Evolutionary conservation across 1,140 invertebrate species (phyloP).

Genomic region (Pectinophora gossypiella): DNA sequence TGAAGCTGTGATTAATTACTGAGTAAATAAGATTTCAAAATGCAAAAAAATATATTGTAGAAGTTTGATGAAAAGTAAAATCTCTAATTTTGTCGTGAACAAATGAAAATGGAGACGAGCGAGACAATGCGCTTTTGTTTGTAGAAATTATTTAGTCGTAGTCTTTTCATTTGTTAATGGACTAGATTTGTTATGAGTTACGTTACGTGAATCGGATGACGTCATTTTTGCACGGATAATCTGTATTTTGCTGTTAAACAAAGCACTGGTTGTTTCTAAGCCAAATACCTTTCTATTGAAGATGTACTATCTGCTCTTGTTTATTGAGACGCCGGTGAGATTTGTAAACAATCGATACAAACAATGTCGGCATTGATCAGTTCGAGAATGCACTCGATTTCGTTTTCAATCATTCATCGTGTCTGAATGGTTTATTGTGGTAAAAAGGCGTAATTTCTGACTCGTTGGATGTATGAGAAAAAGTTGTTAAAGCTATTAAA

Average conservation of each 20-base stretch:
- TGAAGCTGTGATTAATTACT: not conserved
- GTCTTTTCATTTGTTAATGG: not conserved
- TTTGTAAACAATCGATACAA: slow-evolving; percentile 21
- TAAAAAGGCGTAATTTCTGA: too few species aligned
- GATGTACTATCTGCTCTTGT: slow-evolving; percentile 18
- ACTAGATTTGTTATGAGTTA: not conserved
- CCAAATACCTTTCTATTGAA: slow-evolving; percentile 23
- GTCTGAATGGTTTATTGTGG: not conserved
- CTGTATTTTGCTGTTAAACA: slow-evolving; percentile 4
- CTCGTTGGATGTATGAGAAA: too few species aligned
- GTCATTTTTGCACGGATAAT: not conserved
- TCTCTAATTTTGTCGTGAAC: not conserved
- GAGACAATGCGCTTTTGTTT: not conserved
- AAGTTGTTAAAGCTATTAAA: too few species aligned
- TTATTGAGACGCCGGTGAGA: slow-evolving; percentile 13
- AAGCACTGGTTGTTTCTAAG: slow-evolving; percentile 11
- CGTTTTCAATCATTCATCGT: slow-evolving; percentile 3
- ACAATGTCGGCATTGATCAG: slow-evolving; percentile 19
- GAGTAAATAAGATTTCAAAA: not conserved
- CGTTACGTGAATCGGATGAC: too few species aligned
- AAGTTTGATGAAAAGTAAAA: not conserved
- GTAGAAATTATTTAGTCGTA: not conserved
- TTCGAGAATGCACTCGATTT: slow-evolving; percentile 14
- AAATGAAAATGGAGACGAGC: not conserved
- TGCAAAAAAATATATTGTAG: not conserved